A percentile compares a stretch with the other conserved stretches of the same genome.
Conservation (phyloP, 1,140 invertebrate genomes). For the Bombus vancouverensis region DNA sequence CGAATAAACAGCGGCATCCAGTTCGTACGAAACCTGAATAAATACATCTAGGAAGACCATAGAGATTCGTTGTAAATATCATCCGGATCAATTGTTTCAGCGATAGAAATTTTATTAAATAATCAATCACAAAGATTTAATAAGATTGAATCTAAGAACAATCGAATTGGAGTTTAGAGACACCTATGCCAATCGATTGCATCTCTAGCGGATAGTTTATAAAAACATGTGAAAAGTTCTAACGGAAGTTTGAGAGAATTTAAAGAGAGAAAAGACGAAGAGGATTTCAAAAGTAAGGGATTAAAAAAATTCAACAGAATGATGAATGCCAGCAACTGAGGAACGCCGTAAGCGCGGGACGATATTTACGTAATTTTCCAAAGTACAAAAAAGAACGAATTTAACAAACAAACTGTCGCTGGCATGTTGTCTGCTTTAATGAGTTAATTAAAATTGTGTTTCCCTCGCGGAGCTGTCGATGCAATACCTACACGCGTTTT, state of each 20-base stretch:
- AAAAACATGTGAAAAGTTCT: background rate
- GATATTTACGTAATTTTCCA: conserved; percentile 3
- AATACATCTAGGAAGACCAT: background rate
- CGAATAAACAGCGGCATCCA: background rate
- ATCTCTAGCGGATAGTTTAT: background rate
- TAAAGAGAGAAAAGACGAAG: no score
- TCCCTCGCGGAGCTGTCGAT: background rate
- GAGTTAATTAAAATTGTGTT: conserved; percentile 33
- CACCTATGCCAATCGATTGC: background rate
- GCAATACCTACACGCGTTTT: background rate
- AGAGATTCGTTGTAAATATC: background rate
- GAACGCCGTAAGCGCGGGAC: background rate
- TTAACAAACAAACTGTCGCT: background rate
- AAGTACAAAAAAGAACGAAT: background rate
- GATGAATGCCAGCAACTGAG: background rate
- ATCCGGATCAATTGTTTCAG: background rate
- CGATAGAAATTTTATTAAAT: background rate
- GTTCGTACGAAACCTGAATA: background rate
- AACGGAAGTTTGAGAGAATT: background rate
- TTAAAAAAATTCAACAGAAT: background rate
- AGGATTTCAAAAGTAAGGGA: background rate
- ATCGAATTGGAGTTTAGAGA: background rate
- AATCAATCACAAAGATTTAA: no score
- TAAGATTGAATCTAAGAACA: background rate
- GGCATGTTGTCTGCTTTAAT: conserved; percentile 1